Conservation (phyloP, 2,888 invertebrate genomes). For the Colletes collaris region DNA sequence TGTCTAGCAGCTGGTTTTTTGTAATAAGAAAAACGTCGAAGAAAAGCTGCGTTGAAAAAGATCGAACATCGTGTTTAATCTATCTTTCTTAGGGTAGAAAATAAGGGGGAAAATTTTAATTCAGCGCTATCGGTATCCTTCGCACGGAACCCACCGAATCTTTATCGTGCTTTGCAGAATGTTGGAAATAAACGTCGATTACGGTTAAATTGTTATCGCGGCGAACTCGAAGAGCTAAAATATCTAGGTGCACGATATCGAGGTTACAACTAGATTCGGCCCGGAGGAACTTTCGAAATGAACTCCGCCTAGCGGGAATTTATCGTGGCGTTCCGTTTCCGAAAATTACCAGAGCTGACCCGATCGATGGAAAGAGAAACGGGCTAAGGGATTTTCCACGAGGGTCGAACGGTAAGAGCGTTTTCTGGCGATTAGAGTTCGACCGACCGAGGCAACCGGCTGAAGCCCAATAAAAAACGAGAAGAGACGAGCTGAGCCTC, state of each 20-base stretch:
- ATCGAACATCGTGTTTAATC: no score
- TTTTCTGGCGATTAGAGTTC: constrained; percentile 73
- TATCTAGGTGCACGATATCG: constrained; percentile 14
- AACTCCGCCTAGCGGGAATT: constrained; percentile 37
- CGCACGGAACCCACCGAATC: neutral
- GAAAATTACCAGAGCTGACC: constrained; percentile 45
- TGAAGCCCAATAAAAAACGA: constrained; percentile 58
- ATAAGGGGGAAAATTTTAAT: no score
- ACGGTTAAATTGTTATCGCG: neutral
- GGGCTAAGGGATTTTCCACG: constrained; percentile 47
- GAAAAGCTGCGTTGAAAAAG: no score
- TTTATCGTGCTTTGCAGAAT: no score
- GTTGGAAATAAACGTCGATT: neutral
- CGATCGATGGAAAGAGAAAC: constrained; percentile 47
- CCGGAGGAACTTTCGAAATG: constrained; percentile 33
- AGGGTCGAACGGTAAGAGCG: constrained; percentile 55
- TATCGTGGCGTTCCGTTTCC: constrained; percentile 36
- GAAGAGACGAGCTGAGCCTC: constrained; percentile 22
- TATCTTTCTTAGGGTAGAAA: no score
- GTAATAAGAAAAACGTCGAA: no score
- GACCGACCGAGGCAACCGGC: constrained; percentile 57
- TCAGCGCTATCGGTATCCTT: neutral
- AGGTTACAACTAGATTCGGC: constrained; percentile 11
- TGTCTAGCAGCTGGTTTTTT: no score
- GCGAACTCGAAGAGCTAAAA: neutral